Percentiles rank a stretch among this genome's conserved stretches.
Conservation (phyloP, 2,113 vertebrate genomes). For the Ceyx melanurus region DNA sequence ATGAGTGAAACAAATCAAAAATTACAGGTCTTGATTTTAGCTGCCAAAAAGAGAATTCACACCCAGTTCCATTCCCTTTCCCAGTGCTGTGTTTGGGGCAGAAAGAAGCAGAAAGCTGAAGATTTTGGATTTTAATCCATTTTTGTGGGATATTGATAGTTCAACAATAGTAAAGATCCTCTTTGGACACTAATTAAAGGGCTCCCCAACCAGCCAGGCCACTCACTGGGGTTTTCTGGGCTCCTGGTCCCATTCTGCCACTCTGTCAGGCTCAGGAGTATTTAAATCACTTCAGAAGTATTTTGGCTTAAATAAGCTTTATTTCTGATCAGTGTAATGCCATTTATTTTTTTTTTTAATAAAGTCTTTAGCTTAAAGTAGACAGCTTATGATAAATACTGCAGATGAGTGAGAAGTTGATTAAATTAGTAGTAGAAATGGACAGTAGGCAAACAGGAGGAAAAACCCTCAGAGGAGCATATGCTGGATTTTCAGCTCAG, state of each 20-base stretch:
- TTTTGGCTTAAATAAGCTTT: constrained; percentile 73
- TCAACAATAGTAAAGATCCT: background rate
- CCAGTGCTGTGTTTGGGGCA: background rate
- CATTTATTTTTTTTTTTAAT: constrained; percentile 21
- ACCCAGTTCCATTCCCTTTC: background rate
- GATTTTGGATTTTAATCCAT: background rate
- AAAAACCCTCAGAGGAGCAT: background rate
- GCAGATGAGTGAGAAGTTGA: constrained; percentile 18
- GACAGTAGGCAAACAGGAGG: background rate
- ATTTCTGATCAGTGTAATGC: constrained; percentile 72
- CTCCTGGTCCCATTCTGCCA: constrained; percentile 38
- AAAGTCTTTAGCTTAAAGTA: constrained; percentile 55
- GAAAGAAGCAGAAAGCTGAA: background rate
- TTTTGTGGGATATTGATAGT: background rate
- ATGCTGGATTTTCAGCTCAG: background rate
- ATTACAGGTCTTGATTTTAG: background rate
- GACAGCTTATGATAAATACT: constrained; percentile 44
- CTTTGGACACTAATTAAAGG: background rate
- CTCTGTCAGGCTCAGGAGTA: background rate
- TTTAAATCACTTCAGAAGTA: constrained; percentile 58
- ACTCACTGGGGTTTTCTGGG: background rate
- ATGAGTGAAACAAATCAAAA: background rate
- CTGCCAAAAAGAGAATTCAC: background rate
- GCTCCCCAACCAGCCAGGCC: background rate
- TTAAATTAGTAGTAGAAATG: constrained; percentile 44